Percentiles rank a stretch among this genome's conserved stretches.
phyloP scores from a whole-genome alignment of 2,113 vertebrate genomes.

The Bubo blakistoni region DNA sequence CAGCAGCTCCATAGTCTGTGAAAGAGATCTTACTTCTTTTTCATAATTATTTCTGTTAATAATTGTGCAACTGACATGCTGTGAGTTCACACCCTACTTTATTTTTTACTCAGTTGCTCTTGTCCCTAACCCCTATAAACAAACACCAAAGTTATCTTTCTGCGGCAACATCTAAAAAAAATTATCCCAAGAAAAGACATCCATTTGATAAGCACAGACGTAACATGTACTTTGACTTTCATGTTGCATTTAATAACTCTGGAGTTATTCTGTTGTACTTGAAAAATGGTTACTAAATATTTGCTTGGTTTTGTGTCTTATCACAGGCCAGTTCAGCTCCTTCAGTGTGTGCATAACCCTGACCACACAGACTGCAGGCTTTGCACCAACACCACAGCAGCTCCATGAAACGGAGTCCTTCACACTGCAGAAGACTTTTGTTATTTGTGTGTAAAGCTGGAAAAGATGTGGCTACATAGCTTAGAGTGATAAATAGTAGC shows the following conservation, averaged over 20 bases:
- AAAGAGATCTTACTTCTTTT: not conserved
- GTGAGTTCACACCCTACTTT: not conserved
- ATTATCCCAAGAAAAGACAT: not conserved
- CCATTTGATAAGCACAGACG: not conserved
- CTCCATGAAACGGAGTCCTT: not conserved
- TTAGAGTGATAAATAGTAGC: not conserved
- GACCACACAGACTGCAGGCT: constrained; percentile 62
- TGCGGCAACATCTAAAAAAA: not conserved
- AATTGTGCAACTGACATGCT: not conserved
- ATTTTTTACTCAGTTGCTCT: not conserved
- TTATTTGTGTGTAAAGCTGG: not conserved
- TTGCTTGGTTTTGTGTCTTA: not conserved
- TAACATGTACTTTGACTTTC: not conserved
- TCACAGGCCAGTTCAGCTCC: constrained; percentile 76
- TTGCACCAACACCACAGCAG: not conserved
- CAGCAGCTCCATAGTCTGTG: not conserved
- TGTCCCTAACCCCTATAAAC: not conserved
- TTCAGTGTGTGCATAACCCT: constrained; percentile 78
- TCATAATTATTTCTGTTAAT: not conserved
- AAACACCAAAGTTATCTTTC: not conserved
- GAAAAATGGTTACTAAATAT: not conserved
- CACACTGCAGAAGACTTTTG: rapidly evolving
- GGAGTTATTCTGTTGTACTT: not conserved
- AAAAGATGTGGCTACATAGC: not conserved
- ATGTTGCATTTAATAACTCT: not conserved